Evolutionary conservation across 2,797 vertebrate species (phyloP).

Genomic region (Strix occidentalis): DNA sequence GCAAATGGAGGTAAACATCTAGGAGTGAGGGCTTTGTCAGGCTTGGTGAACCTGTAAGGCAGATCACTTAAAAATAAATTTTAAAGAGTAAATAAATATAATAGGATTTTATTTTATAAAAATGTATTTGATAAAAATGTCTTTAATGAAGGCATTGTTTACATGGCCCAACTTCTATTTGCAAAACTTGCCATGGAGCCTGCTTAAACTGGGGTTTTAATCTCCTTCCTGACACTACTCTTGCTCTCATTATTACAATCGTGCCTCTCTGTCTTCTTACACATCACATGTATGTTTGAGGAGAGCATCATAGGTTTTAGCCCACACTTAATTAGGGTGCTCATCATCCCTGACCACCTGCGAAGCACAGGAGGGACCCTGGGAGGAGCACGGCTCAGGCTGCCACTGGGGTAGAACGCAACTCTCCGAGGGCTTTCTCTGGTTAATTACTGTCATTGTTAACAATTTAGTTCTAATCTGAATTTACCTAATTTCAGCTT

Average conservation of each 20-base stretch:
- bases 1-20: background rate
- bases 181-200: background rate
- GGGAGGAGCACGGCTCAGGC: accelerated
- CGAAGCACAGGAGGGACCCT: background rate
- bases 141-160: background rate
- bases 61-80: background rate
- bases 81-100: background rate
- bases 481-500: background rate
- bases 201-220: background rate
- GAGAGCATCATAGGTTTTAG: accelerated
- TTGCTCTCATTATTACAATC: background rate
- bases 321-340: background rate
- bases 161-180: background rate
- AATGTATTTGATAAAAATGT: background rate
- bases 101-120: background rate
- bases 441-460: background rate
- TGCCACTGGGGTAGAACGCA: background rate
- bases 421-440: background rate
- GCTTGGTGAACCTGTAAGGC: background rate
- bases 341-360: background rate
- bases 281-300: accelerated
- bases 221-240: background rate
- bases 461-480: background rate
- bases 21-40: background rate
- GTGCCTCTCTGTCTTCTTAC: background rate